Evolutionary conservation across 2,113 vertebrate genomes (phyloP), one percentile per base, ranked within the genome.

Genomic region (Probosciger aterrimus): DNA sequence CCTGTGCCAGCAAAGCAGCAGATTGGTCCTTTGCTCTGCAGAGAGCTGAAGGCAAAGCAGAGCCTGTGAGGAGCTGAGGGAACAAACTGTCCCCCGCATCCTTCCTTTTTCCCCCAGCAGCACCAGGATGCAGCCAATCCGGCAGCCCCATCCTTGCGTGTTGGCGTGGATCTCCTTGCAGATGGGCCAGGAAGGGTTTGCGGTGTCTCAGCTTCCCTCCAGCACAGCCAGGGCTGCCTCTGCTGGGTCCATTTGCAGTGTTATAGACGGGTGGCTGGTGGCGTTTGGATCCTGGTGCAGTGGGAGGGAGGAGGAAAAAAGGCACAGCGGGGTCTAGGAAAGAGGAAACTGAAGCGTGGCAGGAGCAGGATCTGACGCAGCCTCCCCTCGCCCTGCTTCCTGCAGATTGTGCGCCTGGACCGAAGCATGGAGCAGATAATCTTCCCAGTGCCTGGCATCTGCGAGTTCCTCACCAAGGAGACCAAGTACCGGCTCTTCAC

Each of bases 371-470:
- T 18, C 7, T 70, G 71, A 96, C 1, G 3, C 59, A 27, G 11
- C 57, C 22, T 82, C 55, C 46, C 15, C 71, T 47, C 18, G 1
- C 30, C 49, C 53, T 71, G 73, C 67, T 74, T 41, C 83, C 73
- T 20, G 12, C 95, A 99, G 99, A 99, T 99, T 7, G 99, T 99
- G 37, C 98, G 99, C 22, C 98, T 99, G 60, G 99, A 99, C 94
- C 99, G 99, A 70, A 99, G 98, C 97, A 99, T 99, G 99, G 99
- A 99, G 98, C 99, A 99, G 98, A 99, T 99, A 2, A 99, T 99
- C 89, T 99, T 99, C 91, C 99, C 99, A 0, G 98, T 99, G 90
- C 99, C 99, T 1, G 98, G 97, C 71, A 99, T 99, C 98, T 99
- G 99, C 1, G 98, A 99, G 94, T 99, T 98, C 94, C 98, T 99